These are phyloP conservation scores for Anseranas semipalmata DNA, from an alignment of 2,113 vertebrate genomes.

Conservation along the genomic window DNA sequence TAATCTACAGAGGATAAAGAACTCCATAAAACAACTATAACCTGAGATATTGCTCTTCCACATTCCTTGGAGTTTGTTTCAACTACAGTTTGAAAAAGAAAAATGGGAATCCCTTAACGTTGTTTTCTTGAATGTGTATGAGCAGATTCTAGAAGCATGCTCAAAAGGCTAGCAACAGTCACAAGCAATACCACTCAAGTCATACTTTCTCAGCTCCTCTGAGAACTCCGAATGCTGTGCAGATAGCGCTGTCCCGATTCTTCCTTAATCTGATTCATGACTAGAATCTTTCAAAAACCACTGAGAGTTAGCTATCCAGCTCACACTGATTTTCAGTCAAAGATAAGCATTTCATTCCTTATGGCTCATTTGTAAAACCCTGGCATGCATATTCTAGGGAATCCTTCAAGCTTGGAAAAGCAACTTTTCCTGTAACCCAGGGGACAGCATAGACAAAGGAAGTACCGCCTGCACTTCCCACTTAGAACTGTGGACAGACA, in stretches of 20 bases:
- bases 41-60: neutral
- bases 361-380: neutral
- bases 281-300: neutral
- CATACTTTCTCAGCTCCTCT: neutral
- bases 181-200: neutral
- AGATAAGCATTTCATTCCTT: neutral
- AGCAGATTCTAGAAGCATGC: neutral
- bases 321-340: neutral
- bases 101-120: neutral
- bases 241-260: neutral
- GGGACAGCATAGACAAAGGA: too few species aligned
- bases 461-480: neutral
- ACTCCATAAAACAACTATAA: neutral
- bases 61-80: neutral
- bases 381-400: neutral
- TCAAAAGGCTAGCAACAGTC: neutral
- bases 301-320: neutral
- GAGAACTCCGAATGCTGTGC: neutral
- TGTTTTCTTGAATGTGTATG: neutral
- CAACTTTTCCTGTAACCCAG: neutral
- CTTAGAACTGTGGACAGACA: neutral
- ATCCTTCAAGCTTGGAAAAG: neutral
- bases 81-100: neutral
- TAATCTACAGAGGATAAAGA: neutral
- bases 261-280: neutral